Evolutionary conservation across 2,113 vertebrate species (phyloP), one percentile per base, ranked within the genome.

Genomic region (Eulemur rufifrons): DNA sequence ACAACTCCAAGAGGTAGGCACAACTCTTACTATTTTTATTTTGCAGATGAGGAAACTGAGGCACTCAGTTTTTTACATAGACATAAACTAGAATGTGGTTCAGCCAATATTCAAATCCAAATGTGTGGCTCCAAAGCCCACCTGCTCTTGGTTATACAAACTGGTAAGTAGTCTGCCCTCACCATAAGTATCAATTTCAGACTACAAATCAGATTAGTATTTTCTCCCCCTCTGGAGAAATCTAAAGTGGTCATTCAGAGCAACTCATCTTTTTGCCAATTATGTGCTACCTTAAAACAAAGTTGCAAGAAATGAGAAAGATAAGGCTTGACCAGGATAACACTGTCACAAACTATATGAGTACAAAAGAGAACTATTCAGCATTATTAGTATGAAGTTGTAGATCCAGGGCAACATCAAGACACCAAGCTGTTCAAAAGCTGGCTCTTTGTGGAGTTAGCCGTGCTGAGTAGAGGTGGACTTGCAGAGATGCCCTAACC

Each of bases 31-130:
- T 78, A 96, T 69, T 54, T 86, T 37, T 9, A 69, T 42, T 45
- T 95, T 69, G 42, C 50, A 88, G 39, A 83, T 77, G n/a, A 73
- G 59, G 74, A 95, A 94, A 94, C 56, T 42, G 34, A 91, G 50
- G 18, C 54, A 59, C 18, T 84, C 61, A 52, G 52, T 74, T n/a
- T 73, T 73, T 73, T 42, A 73, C 39, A 73, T 73, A 42, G 13
- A 73, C 12, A 42, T 14, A 68, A 91, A 8, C 6, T 63, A 71
- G 8, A 21, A 5, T 64, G 37, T 64, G 47, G 18, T 61, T 81
- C 42, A 91, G 64, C 25, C 66, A 82, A 78, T 85, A 95, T 87
- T 92, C n/a, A 92, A 94, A 52, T 63, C 37, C 63, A 78, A 77
- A n/a, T 34, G 20, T 77, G 32, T 66, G 47, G 12, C 25, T 92